Conservation (phyloP, 2,888 invertebrate species). For the Euspilapteryx auroguttella region DNA sequence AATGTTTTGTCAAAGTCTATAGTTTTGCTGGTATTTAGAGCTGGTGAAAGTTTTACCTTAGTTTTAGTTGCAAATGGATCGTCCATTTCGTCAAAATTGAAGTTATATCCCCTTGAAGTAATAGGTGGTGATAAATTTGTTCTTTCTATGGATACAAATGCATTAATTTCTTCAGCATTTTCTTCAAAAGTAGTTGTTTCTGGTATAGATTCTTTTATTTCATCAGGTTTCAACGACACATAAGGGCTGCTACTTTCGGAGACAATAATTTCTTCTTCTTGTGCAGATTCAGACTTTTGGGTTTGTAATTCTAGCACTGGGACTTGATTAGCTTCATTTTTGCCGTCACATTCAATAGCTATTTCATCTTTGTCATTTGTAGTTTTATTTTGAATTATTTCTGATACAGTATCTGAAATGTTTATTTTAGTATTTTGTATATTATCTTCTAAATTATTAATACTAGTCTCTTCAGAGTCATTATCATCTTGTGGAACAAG, state of each 20-base stretch:
- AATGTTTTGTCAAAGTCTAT: not conserved
- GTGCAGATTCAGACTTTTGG: not conserved
- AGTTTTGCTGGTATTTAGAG: conserved; percentile 8
- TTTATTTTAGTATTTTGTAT: too few relatives aligned
- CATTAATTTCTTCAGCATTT: not conserved
- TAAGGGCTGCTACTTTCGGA: conserved; percentile 31
- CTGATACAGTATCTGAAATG: not conserved
- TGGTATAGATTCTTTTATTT: conserved; percentile 7
- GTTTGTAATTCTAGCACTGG: not conserved
- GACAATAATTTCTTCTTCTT: conserved; percentile 20
- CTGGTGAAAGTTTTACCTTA: conserved; percentile 14
- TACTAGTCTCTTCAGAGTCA: conserved; percentile 12
- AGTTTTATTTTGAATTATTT: not conserved
- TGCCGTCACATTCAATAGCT: not conserved
- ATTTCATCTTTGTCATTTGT: too few relatives aligned
- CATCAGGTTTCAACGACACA: conserved; percentile 19
- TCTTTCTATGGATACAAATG: not conserved
- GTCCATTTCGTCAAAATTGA: conserved; percentile 12
- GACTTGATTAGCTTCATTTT: not conserved
- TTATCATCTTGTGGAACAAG: conserved; percentile 9
- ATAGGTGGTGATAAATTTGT: not conserved
- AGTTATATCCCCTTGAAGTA: conserved; percentile 1
- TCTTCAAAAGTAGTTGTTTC: not conserved
- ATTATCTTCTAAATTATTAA: conserved; percentile 1
- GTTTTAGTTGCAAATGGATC: conserved; percentile 12